Evolutionary conservation across 2,888 invertebrate species (phyloP).

Genomic region (Lottia scabra): DNA sequence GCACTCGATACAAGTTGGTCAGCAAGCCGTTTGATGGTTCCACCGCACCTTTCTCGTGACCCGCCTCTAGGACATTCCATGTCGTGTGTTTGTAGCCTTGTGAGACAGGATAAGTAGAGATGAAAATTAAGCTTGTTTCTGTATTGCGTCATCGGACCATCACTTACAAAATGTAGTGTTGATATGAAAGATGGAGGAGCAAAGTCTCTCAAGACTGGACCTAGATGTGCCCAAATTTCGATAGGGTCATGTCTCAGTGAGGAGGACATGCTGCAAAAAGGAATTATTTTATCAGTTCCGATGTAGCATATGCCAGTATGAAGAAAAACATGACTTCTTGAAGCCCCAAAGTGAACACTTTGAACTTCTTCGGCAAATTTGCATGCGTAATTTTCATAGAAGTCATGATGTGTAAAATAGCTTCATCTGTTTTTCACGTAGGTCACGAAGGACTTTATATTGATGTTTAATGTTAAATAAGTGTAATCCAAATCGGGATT

Average conservation of each 20-base stretch:
- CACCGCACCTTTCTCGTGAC: slow-evolving; percentile 64
- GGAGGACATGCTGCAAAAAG: slow-evolving; percentile 58
- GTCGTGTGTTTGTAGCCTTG: slow-evolving; percentile 24
- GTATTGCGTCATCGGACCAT: slow-evolving; percentile 64
- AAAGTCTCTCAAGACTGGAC: slow-evolving; percentile 43
- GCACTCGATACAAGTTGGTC: slow-evolving; percentile 25
- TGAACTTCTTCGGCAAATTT: neutral
- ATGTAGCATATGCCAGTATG: neutral
- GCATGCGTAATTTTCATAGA: neutral
- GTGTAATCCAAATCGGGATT: neutral
- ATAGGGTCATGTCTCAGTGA: slow-evolving; percentile 58
- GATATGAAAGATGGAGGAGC: slow-evolving; percentile 23
- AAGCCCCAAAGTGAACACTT: neutral
- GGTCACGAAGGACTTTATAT: neutral
- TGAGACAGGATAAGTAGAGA: slow-evolving; percentile 24
- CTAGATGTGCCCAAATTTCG: slow-evolving; percentile 67
- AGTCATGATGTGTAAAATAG: neutral
- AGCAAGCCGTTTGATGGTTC: slow-evolving; percentile 49
- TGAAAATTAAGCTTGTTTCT: slow-evolving; percentile 66
- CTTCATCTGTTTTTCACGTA: neutral
- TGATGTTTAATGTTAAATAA: neutral
- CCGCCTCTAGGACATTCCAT: slow-evolving; percentile 63
- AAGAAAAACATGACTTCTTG: neutral
- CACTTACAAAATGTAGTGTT: slow-evolving; percentile 35
- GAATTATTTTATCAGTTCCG: neutral